A percentile compares a stretch with the other conserved stretches of the same genome.
These are phyloP conservation scores for Oceanodroma leucorhoa DNA, from an alignment of 2,797 vertebrate genomes.

Conservation along the genomic window DNA sequence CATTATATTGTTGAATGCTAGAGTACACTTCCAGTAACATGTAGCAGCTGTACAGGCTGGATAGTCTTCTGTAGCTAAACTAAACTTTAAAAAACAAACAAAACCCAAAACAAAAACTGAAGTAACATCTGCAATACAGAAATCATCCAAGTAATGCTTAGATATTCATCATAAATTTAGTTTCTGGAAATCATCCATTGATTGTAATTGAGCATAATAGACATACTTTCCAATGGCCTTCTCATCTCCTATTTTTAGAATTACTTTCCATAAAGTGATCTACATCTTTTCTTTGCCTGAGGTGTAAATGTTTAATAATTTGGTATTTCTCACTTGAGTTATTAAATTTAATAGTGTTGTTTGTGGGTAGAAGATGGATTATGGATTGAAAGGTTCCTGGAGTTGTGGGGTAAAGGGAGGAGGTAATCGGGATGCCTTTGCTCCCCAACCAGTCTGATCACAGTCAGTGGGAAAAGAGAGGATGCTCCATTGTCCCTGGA, in stretches of 20 bases:
- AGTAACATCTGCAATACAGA: background rate
- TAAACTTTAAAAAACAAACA: background rate
- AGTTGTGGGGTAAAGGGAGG: background rate
- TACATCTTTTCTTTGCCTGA: background rate
- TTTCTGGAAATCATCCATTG: background rate
- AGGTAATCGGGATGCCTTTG: background rate
- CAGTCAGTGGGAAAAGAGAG: background rate
- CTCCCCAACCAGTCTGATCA: background rate
- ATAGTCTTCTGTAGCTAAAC: background rate
- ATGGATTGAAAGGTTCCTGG: background rate
- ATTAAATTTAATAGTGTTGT: background rate
- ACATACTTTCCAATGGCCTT: background rate
- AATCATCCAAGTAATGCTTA: background rate
- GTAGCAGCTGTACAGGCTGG: background rate
- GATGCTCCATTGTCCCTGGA: background rate
- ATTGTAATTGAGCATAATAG: background rate
- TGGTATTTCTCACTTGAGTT: background rate
- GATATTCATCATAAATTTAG: background rate
- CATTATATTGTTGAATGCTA: background rate
- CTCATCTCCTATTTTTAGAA: background rate
- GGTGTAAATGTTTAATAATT: background rate
- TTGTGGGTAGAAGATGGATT: background rate
- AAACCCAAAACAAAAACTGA: background rate
- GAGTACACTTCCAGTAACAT: background rate
- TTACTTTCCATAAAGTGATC: background rate